These are phyloP conservation scores for Candidula unifasciata DNA, from an alignment of 2,888 invertebrate species.

Conservation along the genomic window DNA sequence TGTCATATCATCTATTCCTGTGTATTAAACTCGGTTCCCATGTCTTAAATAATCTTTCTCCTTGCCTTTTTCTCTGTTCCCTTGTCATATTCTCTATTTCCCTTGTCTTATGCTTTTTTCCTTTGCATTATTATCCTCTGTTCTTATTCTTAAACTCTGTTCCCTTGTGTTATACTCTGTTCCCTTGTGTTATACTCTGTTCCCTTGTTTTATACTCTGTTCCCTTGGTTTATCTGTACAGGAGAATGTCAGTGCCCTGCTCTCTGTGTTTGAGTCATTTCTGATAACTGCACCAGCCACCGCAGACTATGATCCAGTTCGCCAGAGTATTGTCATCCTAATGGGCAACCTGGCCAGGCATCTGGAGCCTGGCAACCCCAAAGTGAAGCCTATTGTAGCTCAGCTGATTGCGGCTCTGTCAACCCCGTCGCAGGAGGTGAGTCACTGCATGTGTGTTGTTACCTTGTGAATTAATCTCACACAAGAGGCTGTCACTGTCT, in stretches of 20 bases:
- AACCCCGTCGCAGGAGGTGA: conserved; percentile 95
- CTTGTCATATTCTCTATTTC: too few relatives aligned
- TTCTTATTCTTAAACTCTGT: too few relatives aligned
- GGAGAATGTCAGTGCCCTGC: conserved; percentile 83
- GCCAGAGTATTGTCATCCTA: conserved; percentile 96
- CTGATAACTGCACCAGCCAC: conserved; percentile 94
- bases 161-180: too few relatives aligned
- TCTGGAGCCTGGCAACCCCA: conserved; percentile 90
- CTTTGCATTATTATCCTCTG: too few relatives aligned
- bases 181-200: too few relatives aligned
- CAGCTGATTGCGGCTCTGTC: conserved; percentile 92
- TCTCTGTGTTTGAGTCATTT: conserved; percentile 95
- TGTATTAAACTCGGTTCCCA: too few relatives aligned
- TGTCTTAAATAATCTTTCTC: too few relatives aligned
- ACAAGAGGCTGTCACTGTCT: too few relatives aligned
- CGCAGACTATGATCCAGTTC: conserved; percentile 91
- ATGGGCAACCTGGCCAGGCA: conserved; percentile 98
- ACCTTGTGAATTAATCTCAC: too few relatives aligned
- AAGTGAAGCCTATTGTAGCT: conserved; percentile 95
- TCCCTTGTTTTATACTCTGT: not conserved
- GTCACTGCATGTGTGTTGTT: conserved; percentile 14
- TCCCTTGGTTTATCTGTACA: conserved; percentile 57
- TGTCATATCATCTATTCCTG: too few relatives aligned
- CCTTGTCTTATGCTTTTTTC: too few relatives aligned
- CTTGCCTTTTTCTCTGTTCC: too few relatives aligned